Evolutionary conservation across 2,888 invertebrate species (phyloP).

Genomic region (Ectropis crepuscularia): DNA sequence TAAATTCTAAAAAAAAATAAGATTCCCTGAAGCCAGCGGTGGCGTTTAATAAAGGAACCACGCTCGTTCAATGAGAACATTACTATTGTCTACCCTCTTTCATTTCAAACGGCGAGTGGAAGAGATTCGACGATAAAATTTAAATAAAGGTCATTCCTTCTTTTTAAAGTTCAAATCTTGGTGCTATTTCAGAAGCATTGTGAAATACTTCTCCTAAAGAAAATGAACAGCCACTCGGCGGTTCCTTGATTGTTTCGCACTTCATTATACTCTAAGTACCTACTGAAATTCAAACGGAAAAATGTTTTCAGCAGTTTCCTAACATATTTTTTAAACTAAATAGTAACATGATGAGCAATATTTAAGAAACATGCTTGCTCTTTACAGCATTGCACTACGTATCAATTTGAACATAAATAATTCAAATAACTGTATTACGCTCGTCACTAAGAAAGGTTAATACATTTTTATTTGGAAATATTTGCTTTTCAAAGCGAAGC

Average conservation of each 20-base stretch:
- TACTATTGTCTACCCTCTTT: conserved; percentile 56
- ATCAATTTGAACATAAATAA: no score
- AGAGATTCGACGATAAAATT: conserved; percentile 60
- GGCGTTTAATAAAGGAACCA: conserved; percentile 53
- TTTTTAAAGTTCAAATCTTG: conserved; percentile 54
- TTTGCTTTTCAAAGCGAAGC: no score
- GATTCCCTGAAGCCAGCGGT: conserved; percentile 39
- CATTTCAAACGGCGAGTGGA: conserved; percentile 54
- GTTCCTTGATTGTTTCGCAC: conserved; percentile 27
- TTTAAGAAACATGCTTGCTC: no score
- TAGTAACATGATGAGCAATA: no score
- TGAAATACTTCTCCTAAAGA: conserved; percentile 24
- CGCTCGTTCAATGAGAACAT: conserved; percentile 50
- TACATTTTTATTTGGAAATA: no score
- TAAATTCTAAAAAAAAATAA: conserved; percentile 24
- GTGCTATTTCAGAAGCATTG: conserved; percentile 26
- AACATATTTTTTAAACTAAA: no score
- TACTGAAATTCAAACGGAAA: background rate
- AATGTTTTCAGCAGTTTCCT: no score
- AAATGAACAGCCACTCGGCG: conserved; percentile 33
- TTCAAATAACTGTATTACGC: no score
- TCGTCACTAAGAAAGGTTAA: no score
- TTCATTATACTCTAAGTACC: conserved; percentile 13
- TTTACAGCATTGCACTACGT: no score
- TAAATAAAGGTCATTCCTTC: conserved; percentile 59